These are phyloP conservation scores for Sterrhoptilus dennistouni DNA, from an alignment of 2,113 vertebrate species.

Conservation along the genomic window DNA sequence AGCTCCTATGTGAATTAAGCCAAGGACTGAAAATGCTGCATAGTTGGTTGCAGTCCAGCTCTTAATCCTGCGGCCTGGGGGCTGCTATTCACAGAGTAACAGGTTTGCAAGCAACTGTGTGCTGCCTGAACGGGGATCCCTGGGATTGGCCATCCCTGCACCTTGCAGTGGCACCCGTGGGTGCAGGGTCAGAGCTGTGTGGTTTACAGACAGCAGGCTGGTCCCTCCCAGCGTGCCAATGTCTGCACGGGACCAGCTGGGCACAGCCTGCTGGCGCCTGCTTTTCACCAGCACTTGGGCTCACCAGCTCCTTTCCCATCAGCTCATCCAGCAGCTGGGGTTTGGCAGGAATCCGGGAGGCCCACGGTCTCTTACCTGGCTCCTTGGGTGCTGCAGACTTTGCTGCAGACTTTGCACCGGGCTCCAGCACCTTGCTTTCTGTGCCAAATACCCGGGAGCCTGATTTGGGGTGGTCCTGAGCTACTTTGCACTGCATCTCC, in stretches of 20 bases:
- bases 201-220: background rate
- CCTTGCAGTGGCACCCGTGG: background rate
- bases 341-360: background rate
- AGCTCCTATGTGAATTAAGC: background rate
- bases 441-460: background rate
- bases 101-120: slow-evolving; percentile 42
- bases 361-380: background rate
- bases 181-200: background rate
- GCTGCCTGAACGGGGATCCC: background rate
- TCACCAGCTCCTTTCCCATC: background rate
- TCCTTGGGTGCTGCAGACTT: background rate
- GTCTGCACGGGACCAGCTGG: background rate
- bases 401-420: accelerated
- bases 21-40: slow-evolving; percentile 19
- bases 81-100: slow-evolving; percentile 46
- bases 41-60: slow-evolving; percentile 43
- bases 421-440: background rate
- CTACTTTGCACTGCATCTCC: background rate
- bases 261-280: background rate
- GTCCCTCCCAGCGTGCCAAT: background rate
- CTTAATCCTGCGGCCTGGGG: background rate
- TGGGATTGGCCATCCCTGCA: background rate
- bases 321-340: background rate
- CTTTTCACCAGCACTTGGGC: background rate
- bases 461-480: background rate